These are phyloP conservation scores for Anthoptus insignis DNA, from an alignment of 2,888 invertebrate species.

Conservation along the genomic window DNA sequence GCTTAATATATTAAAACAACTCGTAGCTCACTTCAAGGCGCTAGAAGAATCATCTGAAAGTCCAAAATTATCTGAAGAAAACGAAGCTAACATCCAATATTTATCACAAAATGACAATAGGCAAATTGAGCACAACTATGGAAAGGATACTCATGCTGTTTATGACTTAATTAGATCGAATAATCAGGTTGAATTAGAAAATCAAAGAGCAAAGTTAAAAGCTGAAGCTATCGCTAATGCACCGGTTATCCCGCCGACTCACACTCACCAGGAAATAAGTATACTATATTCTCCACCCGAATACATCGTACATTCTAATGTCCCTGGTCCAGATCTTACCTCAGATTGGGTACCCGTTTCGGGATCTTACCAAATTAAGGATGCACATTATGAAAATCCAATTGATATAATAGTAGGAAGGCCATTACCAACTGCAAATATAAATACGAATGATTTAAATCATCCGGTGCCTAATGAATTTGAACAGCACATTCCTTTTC, in stretches of 20 bases:
- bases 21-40: conserved; percentile 45
- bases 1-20: conserved; percentile 45
- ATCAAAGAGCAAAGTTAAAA: conserved; percentile 61
- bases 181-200: conserved; percentile 53
- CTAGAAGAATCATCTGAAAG: background rate
- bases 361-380: conserved; percentile 54
- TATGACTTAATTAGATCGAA: conserved; percentile 57
- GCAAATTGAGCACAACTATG: no score
- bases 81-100: background rate
- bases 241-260: conserved; percentile 54
- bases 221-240: conserved; percentile 61
- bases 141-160: no score
- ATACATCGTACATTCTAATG: conserved; percentile 54
- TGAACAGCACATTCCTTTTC: conserved; percentile 54
- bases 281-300: conserved; percentile 55
- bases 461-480: conserved; percentile 55
- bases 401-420: conserved; percentile 56
- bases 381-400: conserved; percentile 59
- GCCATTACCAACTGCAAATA: conserved; percentile 54
- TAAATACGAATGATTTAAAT: conserved; percentile 56
- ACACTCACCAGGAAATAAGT: no score
- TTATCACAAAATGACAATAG: conserved; percentile 60
- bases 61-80: no score
- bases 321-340: conserved; percentile 54
- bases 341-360: conserved; percentile 62